Percentiles rank a stretch among this genome's conserved stretches.
These are phyloP conservation scores for Drosophila obscura DNA, from an alignment of 1,140 invertebrate species.

Conservation along the genomic window DNA sequence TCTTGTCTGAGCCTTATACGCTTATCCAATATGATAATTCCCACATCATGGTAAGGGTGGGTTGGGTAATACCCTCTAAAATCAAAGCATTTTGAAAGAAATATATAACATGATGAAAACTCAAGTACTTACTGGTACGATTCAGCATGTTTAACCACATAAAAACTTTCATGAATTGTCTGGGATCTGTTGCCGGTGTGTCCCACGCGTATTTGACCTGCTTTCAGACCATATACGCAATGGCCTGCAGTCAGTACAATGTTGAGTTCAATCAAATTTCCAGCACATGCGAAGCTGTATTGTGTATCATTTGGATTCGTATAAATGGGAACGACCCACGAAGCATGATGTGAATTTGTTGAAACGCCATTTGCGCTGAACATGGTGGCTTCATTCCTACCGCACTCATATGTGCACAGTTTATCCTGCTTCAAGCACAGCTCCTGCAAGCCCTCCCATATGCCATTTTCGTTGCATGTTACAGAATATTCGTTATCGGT, in stretches of 20 bases:
- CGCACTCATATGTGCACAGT: slow-evolving; percentile 8
- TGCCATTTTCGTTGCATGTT: slow-evolving; percentile 12
- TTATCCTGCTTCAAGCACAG: not conserved
- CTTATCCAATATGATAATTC: too few species aligned
- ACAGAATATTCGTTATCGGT: fast-evolving
- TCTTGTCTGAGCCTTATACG: too few species aligned
- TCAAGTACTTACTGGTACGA: too few species aligned
- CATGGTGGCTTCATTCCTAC: fast-evolving
- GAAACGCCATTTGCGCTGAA: fast-evolving
- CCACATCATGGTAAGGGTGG: too few species aligned
- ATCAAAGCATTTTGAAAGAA: too few species aligned
- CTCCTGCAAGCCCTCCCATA: slow-evolving; percentile 5
- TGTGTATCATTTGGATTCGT: fast-evolving
- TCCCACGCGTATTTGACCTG: too few species aligned
- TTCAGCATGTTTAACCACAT: too few species aligned
- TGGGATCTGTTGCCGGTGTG: too few species aligned
- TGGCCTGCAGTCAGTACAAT: slow-evolving; percentile 31
- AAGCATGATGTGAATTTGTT: fast-evolving
- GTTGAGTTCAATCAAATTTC: slow-evolving; percentile 14
- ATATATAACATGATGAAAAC: too few species aligned
- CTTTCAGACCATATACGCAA: not conserved
- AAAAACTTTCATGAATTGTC: too few species aligned
- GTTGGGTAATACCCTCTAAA: too few species aligned
- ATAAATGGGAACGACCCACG: slow-evolving; percentile 14
- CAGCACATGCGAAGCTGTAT: slow-evolving; percentile 1